Conservation (phyloP, 1,140 invertebrate species). For the Polypedilum vanderplanki region DNA sequence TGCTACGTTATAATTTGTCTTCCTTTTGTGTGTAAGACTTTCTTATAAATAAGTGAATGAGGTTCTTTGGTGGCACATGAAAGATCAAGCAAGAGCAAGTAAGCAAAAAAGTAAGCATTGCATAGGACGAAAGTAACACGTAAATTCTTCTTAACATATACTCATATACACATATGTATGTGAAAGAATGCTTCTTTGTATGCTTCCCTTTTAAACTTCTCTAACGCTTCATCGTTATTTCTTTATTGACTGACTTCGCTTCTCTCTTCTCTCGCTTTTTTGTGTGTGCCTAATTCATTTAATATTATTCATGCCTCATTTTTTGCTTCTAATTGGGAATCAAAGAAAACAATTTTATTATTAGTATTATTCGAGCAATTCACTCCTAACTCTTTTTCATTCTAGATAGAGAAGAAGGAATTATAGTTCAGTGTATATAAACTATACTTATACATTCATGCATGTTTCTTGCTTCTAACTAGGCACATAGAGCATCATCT, state of each 20-base stretch:
- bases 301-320: conserved; percentile 28
- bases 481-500: neutral
- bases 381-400: neutral
- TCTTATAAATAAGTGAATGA: too few relatives aligned
- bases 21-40: conserved; percentile 14
- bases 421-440: neutral
- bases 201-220: neutral
- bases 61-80: neutral
- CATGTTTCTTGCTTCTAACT: neutral
- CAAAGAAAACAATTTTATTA: conserved; percentile 29
- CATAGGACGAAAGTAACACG: neutral
- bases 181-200: neutral
- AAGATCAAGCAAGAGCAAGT: neutral
- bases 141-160: neutral
- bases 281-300: conserved; percentile 27
- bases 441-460: neutral
- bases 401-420: neutral
- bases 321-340: conserved; percentile 28
- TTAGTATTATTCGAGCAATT: conserved; percentile 24
- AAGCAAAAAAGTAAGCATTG: neutral
- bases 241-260: conserved; percentile 25
- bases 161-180: conserved; percentile 8
- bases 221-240: neutral
- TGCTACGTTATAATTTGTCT: conserved; percentile 28
- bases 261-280: neutral